Evolutionary conservation across 35 echinoderm and acorn worm species (phyloP).

Genomic region (Anneissia japonica): DNA sequence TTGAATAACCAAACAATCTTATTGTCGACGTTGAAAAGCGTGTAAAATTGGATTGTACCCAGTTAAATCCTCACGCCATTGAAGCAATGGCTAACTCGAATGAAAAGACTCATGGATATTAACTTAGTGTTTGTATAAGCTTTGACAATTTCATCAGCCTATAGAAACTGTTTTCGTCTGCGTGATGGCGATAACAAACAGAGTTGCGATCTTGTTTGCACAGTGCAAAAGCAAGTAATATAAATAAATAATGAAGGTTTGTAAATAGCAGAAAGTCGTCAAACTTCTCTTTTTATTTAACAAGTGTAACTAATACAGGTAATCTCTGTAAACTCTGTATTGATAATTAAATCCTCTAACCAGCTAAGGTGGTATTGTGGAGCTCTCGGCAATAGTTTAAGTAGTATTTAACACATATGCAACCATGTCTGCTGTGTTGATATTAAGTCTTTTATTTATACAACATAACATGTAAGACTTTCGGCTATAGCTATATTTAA

Average conservation of each 20-base stretch:
- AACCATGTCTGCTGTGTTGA: too few relatives aligned
- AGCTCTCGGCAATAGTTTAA: too few relatives aligned
- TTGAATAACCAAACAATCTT: background rate
- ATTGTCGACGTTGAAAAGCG: background rate
- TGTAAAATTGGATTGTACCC: background rate
- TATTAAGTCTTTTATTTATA: too few relatives aligned
- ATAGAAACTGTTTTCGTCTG: background rate
- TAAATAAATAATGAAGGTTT: background rate
- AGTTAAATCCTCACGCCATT: background rate
- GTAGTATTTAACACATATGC: too few relatives aligned
- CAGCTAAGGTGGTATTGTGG: too few relatives aligned
- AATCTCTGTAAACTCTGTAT: background rate
- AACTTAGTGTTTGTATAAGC: background rate
- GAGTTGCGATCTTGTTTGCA: background rate
- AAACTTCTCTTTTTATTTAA: background rate
- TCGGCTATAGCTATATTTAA: too few relatives aligned
- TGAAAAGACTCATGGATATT: background rate
- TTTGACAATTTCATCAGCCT: background rate
- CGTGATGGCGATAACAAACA: background rate
- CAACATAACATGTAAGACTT: too few relatives aligned
- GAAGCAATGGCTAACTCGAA: background rate
- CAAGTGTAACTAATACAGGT: background rate
- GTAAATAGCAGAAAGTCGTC: background rate
- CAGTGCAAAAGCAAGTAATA: background rate
- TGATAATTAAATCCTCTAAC: background rate